Conservation (phyloP, 2,888 invertebrate genomes). For the Furcula furcula region DNA sequence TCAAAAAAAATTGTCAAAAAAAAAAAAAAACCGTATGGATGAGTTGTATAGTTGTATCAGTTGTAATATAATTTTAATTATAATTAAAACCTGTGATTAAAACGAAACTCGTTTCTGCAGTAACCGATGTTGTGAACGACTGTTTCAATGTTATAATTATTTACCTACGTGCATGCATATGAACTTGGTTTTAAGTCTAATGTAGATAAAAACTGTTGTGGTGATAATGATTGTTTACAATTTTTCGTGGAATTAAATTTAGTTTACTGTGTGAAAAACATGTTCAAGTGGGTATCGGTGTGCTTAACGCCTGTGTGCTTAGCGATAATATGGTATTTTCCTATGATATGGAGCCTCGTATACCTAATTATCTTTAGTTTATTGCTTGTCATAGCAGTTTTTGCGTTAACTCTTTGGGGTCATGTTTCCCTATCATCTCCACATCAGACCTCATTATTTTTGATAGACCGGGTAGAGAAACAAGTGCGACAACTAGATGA, state of each 20-base stretch:
- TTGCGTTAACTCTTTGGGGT: conserved; percentile 79
- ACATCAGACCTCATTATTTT: conserved; percentile 83
- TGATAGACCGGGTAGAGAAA: conserved; percentile 82
- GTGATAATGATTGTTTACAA: conserved; percentile 18
- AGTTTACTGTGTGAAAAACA: conserved; percentile 33
- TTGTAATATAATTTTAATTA: too few relatives aligned
- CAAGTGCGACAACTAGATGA: conserved; percentile 83
- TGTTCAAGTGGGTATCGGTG: conserved; percentile 54
- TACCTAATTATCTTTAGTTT: conserved; percentile 53
- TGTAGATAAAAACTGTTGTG: too few relatives aligned
- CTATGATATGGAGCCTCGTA: conserved; percentile 51
- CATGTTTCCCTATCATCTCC: conserved; percentile 84
- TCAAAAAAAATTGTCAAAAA: too few relatives aligned
- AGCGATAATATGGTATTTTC: conserved; percentile 56
- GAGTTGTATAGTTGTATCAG: too few relatives aligned
- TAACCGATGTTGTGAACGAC: too few relatives aligned
- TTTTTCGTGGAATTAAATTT: conserved; percentile 16
- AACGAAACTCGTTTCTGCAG: too few relatives aligned
- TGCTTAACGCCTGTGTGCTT: conserved; percentile 47
- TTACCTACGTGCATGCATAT: too few relatives aligned
- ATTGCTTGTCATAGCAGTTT: conserved; percentile 48
- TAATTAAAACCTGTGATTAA: too few relatives aligned
- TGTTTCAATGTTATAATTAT: too few relatives aligned
- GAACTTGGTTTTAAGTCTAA: too few relatives aligned
- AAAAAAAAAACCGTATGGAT: too few relatives aligned